Conservation (phyloP, 92 coral and sea anemone species). For the Pocillopora meandrina region DNA sequence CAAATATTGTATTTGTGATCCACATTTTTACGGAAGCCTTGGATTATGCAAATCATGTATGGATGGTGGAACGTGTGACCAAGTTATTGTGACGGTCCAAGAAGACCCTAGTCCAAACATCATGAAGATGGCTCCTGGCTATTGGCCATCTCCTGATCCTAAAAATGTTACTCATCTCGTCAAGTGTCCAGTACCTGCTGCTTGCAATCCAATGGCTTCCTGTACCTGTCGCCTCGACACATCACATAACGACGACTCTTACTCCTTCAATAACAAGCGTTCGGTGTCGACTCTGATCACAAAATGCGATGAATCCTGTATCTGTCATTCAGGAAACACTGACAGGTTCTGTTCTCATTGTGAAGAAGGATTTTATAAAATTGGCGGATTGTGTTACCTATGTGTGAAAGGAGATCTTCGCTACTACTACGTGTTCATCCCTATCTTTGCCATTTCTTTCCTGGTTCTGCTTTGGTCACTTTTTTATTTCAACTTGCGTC, state of each 20-base stretch:
- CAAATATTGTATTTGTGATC: slow-evolving; percentile 62
- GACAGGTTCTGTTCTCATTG: slow-evolving; percentile 71
- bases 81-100: neutral
- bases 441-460: slow-evolving; percentile 47
- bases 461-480: slow-evolving; percentile 54
- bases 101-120: slow-evolving; percentile 36
- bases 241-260: neutral
- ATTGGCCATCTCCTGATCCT: slow-evolving; percentile 67
- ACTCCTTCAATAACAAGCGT: neutral
- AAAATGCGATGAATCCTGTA: slow-evolving; percentile 44
- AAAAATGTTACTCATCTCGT: slow-evolving; percentile 50
- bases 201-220: slow-evolving; percentile 59
- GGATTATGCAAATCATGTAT: slow-evolving; percentile 61
- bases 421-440: slow-evolving; percentile 45
- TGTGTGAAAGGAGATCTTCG: slow-evolving; percentile 40
- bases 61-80: slow-evolving; percentile 48
- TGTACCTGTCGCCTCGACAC: slow-evolving; percentile 53
- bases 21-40: slow-evolving; percentile 44
- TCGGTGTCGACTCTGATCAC: slow-evolving; percentile 43
- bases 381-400: slow-evolving; percentile 54
- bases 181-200: slow-evolving; percentile 46
- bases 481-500: slow-evolving; percentile 30
- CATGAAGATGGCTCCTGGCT: slow-evolving; percentile 50
- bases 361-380: slow-evolving; percentile 49
- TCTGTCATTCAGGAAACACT: slow-evolving; percentile 60